Evolutionary conservation across 2,888 invertebrate genomes (phyloP).

Genomic region (Hydrotaea diabolus): DNA sequence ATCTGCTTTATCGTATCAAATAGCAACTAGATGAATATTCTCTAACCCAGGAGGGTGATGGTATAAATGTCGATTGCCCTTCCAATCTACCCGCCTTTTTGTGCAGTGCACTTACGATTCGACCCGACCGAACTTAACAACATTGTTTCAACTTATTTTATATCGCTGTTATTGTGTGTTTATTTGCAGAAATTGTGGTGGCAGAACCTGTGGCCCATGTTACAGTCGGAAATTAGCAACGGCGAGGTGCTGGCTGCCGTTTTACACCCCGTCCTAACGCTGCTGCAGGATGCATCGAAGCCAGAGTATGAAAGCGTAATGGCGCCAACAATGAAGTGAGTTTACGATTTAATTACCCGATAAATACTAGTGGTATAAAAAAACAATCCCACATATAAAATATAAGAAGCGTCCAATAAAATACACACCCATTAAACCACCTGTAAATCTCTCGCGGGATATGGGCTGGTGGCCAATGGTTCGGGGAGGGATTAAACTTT

Average conservation of each 20-base stretch:
- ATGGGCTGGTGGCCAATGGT: background rate
- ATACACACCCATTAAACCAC: background rate
- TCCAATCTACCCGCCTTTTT: too few species aligned
- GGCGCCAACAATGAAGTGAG: slow-evolving; percentile 92
- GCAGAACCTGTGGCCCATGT: slow-evolving; percentile 95
- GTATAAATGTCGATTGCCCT: too few species aligned
- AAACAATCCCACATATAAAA: background rate
- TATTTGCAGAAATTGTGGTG: slow-evolving; percentile 94
- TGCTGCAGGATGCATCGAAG: slow-evolving; percentile 89
- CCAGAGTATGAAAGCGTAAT: slow-evolving; percentile 91
- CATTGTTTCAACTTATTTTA: background rate
- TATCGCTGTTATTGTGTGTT: slow-evolving; percentile 4
- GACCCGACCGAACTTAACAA: background rate
- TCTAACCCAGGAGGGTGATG: too few species aligned
- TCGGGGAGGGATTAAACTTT: background rate
- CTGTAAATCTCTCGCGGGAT: background rate
- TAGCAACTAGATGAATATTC: too few species aligned
- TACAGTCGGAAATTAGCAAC: slow-evolving; percentile 91
- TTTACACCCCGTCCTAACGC: slow-evolving; percentile 90
- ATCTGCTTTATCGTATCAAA: too few species aligned
- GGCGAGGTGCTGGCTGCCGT: slow-evolving; percentile 93
- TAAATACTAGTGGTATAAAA: slow-evolving; percentile 23
- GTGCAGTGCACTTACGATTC: too few species aligned
- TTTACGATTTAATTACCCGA: slow-evolving; percentile 55
- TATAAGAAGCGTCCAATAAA: background rate